These are phyloP conservation scores for Propithecus perrieri DNA, from an alignment of 2,797 vertebrate genomes.

Conservation along the genomic window DNA sequence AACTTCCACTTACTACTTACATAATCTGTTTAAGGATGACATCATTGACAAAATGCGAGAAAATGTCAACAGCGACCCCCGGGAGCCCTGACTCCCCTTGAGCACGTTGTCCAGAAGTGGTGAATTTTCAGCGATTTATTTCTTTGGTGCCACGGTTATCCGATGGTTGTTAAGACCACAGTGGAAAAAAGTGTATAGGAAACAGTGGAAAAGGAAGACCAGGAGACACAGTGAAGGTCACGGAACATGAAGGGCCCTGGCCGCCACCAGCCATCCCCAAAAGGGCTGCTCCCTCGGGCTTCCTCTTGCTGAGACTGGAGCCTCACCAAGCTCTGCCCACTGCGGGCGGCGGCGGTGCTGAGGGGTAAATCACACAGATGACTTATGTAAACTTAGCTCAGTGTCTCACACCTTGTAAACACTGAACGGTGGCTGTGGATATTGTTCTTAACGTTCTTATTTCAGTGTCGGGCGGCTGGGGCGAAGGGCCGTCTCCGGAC, in stretches of 20 bases:
- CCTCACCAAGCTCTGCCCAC: neutral
- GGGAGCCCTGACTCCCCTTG: neutral
- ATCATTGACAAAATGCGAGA: too few relatives aligned
- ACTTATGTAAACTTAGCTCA: neutral
- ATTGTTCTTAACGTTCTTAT: neutral
- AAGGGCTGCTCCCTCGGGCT: neutral
- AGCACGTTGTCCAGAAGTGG: neutral
- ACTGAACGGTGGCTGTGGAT: neutral
- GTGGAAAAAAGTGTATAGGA: neutral
- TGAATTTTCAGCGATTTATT: neutral
- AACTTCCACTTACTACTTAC: neutral
- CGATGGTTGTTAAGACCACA: neutral
- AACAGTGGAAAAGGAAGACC: neutral
- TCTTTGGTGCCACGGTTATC: neutral
- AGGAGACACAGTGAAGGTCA: too few relatives aligned
- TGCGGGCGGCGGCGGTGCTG: too few relatives aligned
- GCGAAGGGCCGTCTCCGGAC: neutral
- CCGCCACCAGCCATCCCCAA: neutral
- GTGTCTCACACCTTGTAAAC: neutral
- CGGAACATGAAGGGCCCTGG: neutral
- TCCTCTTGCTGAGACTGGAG: neutral
- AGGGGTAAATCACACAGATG: neutral
- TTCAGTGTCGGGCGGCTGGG: neutral
- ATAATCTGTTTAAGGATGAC: neutral
- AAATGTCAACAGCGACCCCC: too few relatives aligned